Base-by-base conservation (phyloP, 1,140 invertebrate genomes). In the Drosophila erecta region DNA sequence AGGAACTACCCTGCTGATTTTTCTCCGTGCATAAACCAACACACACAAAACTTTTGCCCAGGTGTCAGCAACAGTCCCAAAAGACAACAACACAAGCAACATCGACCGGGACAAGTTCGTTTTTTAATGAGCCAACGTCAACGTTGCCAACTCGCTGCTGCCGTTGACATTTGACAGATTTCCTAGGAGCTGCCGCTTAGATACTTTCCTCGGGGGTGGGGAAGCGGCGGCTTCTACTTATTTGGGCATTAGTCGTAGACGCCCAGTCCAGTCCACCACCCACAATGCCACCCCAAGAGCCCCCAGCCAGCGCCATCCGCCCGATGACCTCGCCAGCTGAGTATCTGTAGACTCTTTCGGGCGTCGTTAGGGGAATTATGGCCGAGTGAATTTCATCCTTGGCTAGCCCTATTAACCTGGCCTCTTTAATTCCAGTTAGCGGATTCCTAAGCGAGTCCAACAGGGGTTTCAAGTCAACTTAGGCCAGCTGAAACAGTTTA, bases 91-190 rank as follows among this genome's bases (percentile, higher is more conserved):
- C 41, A 60, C 38, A 30, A 56, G 47, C 37, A 47, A 43, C 35
- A 35, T 22, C 40, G 53, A 76, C 33, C 20, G 14, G 72, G 50
- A 70, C 37, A 76, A 76, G 62, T 77, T 73, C 56, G 62, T 72
- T 86, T 87, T 86, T 75, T 86, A 86, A 86, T 86, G 83, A 86
- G 83, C 75, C 81, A 71, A 64, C 81, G 72, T 75, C 58, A 51
- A 70, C 67, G 69, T 54, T 77, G 69, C 65, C 56, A 55, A 61
- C 54, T 43, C 60, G 76, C 79, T 79, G 76, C 84, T 89, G 79
- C 49, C 76, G 70, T 69, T 84, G 84, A 89, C 84, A 89, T 89
- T 89, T 89, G 84, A 89, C 84, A 89, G 85, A 89, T 89, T 89
- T 89, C 72, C 76, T 77, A 77, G 53, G 66, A 67, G 65, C 66